Evolutionary conservation across 2,888 invertebrate genomes (phyloP).

Genomic region (Rhagium mordax): DNA sequence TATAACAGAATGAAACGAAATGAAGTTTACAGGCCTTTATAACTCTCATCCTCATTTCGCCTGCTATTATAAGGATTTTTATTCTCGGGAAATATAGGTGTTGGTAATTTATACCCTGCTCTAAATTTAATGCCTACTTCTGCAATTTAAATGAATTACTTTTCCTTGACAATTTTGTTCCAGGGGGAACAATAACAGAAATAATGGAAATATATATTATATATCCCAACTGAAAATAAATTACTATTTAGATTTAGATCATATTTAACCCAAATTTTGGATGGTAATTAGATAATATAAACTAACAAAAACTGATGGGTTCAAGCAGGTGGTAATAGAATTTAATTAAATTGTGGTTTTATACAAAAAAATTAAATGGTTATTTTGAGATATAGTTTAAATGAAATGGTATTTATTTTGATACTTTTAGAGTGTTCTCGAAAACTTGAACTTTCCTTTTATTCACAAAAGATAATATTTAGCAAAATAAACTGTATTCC

Average conservation of each 20-base stretch:
- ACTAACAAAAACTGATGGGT: neutral
- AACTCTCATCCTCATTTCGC: conserved; percentile 24
- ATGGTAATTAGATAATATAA: neutral
- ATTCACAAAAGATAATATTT: too few relatives aligned
- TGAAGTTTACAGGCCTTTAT: conserved; percentile 18
- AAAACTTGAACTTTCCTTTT: too few relatives aligned
- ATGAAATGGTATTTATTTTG: too few relatives aligned
- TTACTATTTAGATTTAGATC: conserved; percentile 19
- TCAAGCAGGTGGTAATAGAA: neutral
- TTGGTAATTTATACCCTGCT: conserved; percentile 36
- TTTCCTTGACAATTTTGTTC: conserved; percentile 38
- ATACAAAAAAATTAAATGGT: too few relatives aligned
- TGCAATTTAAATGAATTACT: conserved; percentile 40
- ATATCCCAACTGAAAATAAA: conserved; percentile 11
- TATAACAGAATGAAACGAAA: conserved; percentile 1
- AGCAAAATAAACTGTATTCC: too few relatives aligned
- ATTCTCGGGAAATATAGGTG: conserved; percentile 31
- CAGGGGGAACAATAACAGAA: conserved; percentile 35
- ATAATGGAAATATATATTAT: conserved; percentile 32
- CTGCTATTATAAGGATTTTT: conserved; percentile 25
- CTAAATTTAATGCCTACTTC: conserved; percentile 34
- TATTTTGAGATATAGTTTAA: too few relatives aligned
- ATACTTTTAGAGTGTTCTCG: too few relatives aligned
- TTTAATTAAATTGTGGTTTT: neutral
- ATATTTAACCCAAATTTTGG: neutral